Evolutionary conservation across 2,797 vertebrate species (phyloP), one percentile per base, ranked within the genome.

Genomic region (Choloepus didactylus): DNA sequence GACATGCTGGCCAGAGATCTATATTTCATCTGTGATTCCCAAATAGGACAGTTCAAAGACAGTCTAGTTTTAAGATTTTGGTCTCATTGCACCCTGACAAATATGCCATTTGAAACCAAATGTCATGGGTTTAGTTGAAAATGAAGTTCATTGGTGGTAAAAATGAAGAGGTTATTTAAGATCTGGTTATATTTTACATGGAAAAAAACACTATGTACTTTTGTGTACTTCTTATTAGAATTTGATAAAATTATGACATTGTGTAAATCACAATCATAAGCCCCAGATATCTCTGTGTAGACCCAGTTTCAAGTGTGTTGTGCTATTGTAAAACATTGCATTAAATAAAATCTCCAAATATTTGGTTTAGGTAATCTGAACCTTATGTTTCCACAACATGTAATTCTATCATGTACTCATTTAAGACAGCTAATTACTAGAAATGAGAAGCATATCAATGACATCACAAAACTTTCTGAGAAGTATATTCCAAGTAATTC

Each of bases 371-470:
- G 15, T 25, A 82, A 69, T 62, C 59, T 86, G 64, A 2, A 82
- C 25, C 31, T 73, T 56, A 35, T 62, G n/a, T 92, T 93, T 94
- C 23, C 14, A 77, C 6, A 29, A 29, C 5, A n/a, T 75, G 35
- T 69, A 91, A 94, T 75, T 76, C 8, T 9, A 88, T 49, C 3
- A 87, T 76, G 21, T 72, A 60, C 10, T 76, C 49, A 56, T 14
- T 35, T 70, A 87, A 93, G 49, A 1, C 16, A 84, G 27, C 35
- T 95, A 84, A 70, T 76, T 69, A 66, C 27, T 76, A 94, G 49
- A 92, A 95, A 84, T 85, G 19, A 83, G 49, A 89, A 77, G 15
- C 35, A 75, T 44, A 21, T 18, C 5, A 41, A 77, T 49, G 72
- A 44, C 3, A 84, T 59, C 21, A 46, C 31, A 59, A 29, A 84